phyloP scores from a whole-genome alignment of 2,888 invertebrate genomes.

The Athalia rosae region DNA sequence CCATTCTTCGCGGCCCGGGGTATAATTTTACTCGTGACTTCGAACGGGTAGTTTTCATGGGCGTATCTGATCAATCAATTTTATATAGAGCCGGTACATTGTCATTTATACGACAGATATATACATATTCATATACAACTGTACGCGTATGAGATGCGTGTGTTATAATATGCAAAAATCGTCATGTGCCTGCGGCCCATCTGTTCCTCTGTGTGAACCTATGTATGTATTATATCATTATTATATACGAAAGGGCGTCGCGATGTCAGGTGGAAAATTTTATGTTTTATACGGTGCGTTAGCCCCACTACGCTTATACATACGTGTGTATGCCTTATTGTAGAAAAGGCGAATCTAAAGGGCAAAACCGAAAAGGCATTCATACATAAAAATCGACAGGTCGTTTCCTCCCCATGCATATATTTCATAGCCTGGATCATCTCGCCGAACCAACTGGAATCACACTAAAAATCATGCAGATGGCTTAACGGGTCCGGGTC shows the following conservation, averaged over 20 bases:
- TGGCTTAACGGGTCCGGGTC: background rate
- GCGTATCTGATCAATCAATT: background rate
- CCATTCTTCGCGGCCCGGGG: too few species aligned
- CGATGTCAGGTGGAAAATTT: constrained; percentile 44
- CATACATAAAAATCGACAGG: constrained; percentile 29
- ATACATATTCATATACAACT: too few species aligned
- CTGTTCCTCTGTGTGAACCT: background rate
- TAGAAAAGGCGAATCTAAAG: background rate
- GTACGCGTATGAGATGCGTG: too few species aligned
- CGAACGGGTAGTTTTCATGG: background rate
- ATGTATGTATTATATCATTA: constrained; percentile 28
- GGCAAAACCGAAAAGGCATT: too few species aligned
- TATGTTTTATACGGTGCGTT: constrained; percentile 28
- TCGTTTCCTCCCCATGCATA: constrained; percentile 16
- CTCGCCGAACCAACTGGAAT: background rate
- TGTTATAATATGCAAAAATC: too few species aligned
- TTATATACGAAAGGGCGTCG: background rate
- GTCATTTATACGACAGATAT: too few species aligned
- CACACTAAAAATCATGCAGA: constrained; percentile 2
- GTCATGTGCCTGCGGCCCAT: background rate
- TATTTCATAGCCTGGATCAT: background rate
- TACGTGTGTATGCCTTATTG: background rate
- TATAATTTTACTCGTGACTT: too few species aligned
- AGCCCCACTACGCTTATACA: background rate
- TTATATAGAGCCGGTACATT: too few species aligned